phyloP scores from a whole-genome alignment of 1,140 invertebrate genomes.

The Zaprionus kolodkinae region DNA sequence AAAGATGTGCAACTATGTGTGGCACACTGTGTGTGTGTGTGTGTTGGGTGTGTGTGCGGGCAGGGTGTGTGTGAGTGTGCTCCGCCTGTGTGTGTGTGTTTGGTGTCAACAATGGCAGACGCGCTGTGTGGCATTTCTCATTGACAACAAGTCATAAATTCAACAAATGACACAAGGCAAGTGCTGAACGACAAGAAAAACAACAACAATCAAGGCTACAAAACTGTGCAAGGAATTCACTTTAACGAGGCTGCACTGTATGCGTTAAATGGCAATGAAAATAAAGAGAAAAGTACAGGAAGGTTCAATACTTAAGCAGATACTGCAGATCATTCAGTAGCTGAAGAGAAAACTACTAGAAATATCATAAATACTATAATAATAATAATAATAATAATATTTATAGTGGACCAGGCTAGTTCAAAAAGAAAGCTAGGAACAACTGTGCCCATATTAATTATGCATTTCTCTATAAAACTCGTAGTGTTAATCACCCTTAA shows the following conservation, averaged over 20 bases:
- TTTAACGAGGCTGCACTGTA: constrained; percentile 29
- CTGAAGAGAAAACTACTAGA: too few relatives aligned
- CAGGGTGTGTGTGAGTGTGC: constrained; percentile 12
- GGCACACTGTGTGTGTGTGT: constrained; percentile 5
- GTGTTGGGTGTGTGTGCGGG: constrained; percentile 2
- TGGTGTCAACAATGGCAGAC: constrained; percentile 75
- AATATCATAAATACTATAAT: too few relatives aligned
- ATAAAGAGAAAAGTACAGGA: background rate
- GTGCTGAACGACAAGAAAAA: constrained; percentile 58
- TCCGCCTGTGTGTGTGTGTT: constrained; percentile 42
- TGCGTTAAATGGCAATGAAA: constrained; percentile 10
- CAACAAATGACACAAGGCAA: constrained; percentile 72
- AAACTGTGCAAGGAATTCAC: constrained; percentile 16
- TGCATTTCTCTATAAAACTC: too few relatives aligned
- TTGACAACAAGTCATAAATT: constrained; percentile 80
- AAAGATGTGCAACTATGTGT: constrained; percentile 75
- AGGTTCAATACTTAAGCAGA: background rate
- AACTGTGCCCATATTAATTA: too few relatives aligned
- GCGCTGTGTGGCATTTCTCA: constrained; percentile 75
- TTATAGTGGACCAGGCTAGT: too few relatives aligned
- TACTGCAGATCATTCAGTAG: background rate
- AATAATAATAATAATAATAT: too few relatives aligned
- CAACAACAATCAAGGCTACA: constrained; percentile 31
- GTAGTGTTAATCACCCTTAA: too few relatives aligned
- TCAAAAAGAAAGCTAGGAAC: too few relatives aligned